Evolutionary conservation across 2,888 invertebrate genomes (phyloP).

Genomic region (Athripsodes cinereus): DNA sequence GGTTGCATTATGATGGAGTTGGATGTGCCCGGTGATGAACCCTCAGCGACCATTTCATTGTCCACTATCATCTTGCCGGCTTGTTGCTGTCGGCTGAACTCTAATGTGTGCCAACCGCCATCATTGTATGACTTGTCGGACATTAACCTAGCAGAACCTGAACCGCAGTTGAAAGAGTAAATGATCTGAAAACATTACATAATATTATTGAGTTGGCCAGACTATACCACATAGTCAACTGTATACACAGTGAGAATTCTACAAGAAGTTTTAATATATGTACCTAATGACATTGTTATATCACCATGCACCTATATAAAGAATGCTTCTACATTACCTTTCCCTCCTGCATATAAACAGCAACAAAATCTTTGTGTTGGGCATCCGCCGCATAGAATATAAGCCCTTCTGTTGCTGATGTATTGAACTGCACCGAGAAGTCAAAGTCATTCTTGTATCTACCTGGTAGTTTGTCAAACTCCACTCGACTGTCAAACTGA

Average conservation of each 20-base stretch:
- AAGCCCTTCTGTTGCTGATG: constrained; percentile 59
- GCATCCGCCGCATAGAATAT: constrained; percentile 74
- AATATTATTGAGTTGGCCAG: no score
- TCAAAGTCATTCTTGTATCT: constrained; percentile 63
- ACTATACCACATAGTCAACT: no score
- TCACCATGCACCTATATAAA: no score
- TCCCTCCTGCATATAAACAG: constrained; percentile 70
- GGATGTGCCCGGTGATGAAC: constrained; percentile 42
- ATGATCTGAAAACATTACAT: constrained; percentile 49
- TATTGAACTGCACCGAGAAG: constrained; percentile 73
- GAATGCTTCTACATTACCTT: no score
- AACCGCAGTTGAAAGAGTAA: constrained; percentile 68
- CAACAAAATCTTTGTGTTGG: constrained; percentile 62
- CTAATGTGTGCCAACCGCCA: constrained; percentile 72
- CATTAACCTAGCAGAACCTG: constrained; percentile 52
- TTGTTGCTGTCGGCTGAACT: constrained; percentile 56
- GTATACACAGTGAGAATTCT: no score
- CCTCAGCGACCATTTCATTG: constrained; percentile 48
- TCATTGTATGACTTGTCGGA: constrained; percentile 60
- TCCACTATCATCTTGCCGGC: constrained; percentile 65
- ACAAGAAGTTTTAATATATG: no score
- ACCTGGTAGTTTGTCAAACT: constrained; percentile 57
- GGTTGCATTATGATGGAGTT: constrained; percentile 55
- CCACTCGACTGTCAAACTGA: constrained; percentile 63
- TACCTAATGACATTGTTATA: no score